Percentiles rank a stretch among this genome's conserved stretches.
These are phyloP conservation scores for Neelides folsomi DNA, from an alignment of 2,888 invertebrate species.

Conservation along the genomic window DNA sequence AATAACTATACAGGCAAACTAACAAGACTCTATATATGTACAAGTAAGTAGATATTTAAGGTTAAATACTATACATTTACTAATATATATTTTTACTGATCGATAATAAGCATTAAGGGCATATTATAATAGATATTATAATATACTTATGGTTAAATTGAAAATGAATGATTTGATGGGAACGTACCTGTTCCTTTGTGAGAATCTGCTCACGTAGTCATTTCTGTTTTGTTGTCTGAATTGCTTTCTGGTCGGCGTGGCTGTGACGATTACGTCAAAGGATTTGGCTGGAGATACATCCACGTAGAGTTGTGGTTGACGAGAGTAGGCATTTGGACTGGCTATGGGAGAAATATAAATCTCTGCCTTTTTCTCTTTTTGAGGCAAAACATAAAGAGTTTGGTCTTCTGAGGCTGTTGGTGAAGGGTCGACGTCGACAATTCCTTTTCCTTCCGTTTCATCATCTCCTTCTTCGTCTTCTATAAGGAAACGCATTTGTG, in stretches of 20 bases:
- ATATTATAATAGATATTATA: no score
- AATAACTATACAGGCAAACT: no score
- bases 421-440: slow-evolving; percentile 10
- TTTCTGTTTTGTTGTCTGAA: slow-evolving; percentile 16
- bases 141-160: no score
- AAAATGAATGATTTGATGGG: no score
- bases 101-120: no score
- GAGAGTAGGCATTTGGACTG: slow-evolving; percentile 28
- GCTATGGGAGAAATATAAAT: slow-evolving; percentile 31
- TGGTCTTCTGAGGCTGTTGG: slow-evolving; percentile 28
- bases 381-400: slow-evolving; percentile 30
- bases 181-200: slow-evolving; percentile 6
- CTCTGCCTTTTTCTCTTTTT: slow-evolving; percentile 26
- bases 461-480: slow-evolving; percentile 6
- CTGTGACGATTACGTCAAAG: slow-evolving; percentile 29
- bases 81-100: no score
- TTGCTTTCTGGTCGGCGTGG: slow-evolving; percentile 28
- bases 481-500: not conserved
- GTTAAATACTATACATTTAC: no score
- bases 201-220: slow-evolving; percentile 19
- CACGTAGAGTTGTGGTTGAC: slow-evolving; percentile 30
- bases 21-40: no score
- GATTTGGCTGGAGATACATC: slow-evolving; percentile 32
- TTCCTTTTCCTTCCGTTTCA: not conserved
- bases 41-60: no score